These are phyloP conservation scores for Brotula barbata DNA, from an alignment of 2,797 vertebrate genomes.

Conservation along the genomic window DNA sequence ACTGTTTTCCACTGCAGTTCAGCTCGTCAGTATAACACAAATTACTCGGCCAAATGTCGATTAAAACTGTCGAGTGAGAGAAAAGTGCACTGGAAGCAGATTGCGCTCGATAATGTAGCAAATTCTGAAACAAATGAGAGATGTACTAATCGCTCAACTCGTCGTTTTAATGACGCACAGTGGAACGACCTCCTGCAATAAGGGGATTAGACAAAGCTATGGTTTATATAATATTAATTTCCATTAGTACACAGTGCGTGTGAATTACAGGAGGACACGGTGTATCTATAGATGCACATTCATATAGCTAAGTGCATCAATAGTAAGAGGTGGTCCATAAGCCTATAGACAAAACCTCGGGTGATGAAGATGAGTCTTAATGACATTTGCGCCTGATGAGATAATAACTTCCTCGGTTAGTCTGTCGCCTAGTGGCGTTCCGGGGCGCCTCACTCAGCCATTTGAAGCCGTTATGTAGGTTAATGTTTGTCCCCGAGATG, in stretches of 20 bases:
- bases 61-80: not conserved
- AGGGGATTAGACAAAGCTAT: conserved; percentile 21
- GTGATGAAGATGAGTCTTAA: conserved; percentile 18
- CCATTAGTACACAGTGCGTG: conserved; percentile 2
- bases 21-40: too few species aligned
- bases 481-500: not conserved
- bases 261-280: conserved; percentile 32
- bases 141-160: too few species aligned
- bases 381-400: conserved; percentile 28
- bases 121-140: too few species aligned
- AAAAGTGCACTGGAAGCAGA: conserved; percentile 8
- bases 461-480: not conserved
- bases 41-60: too few species aligned
- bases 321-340: conserved; percentile 20
- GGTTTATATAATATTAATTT: conserved; percentile 47
- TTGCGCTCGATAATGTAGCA: too few species aligned
- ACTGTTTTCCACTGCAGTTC: too few species aligned
- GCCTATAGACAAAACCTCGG: conserved; percentile 7
- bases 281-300: conserved; percentile 4
- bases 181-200: conserved; percentile 10
- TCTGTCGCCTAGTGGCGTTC: conserved; percentile 48
- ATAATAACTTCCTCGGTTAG: conserved; percentile 17
- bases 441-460: conserved; percentile 10
- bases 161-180: too few species aligned
- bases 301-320: conserved; percentile 14